These are phyloP conservation scores for Anastrepha obliqua DNA, from an alignment of 1,140 invertebrate species.

Conservation along the genomic window DNA sequence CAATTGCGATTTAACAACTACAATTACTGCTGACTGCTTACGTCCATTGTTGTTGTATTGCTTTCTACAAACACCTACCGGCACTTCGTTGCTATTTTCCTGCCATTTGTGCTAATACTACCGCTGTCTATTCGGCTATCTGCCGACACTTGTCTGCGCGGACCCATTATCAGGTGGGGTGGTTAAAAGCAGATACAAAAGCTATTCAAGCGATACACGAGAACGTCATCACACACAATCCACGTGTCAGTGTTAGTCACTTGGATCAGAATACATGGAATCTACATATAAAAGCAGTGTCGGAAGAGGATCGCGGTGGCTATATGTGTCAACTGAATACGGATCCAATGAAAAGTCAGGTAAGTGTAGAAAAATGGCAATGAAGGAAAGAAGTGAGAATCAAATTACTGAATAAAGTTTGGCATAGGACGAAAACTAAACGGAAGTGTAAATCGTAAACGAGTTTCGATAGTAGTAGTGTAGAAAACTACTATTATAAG, in stretches of 20 bases:
- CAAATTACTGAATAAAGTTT: not conserved
- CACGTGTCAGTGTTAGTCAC: constrained; percentile 86
- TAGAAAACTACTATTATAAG: too few species aligned
- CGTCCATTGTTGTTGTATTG: constrained; percentile 29
- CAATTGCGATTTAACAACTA: constrained; percentile 51
- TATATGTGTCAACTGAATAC: constrained; percentile 87
- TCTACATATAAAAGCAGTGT: constrained; percentile 87
- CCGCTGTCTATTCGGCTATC: not conserved
- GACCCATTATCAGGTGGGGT: constrained; percentile 81
- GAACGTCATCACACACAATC: constrained; percentile 91
- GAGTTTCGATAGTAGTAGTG: too few species aligned
- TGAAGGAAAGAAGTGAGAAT: not conserved
- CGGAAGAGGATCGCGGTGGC: constrained; percentile 87
- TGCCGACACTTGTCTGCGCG: constrained; percentile 22
- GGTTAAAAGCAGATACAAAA: constrained; percentile 91
- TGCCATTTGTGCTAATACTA: not conserved
- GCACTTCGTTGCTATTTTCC: not conserved
- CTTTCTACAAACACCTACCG: not conserved
- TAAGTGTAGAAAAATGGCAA: constrained; percentile 69
- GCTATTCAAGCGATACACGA: constrained; percentile 92
- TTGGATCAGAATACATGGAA: constrained; percentile 88
- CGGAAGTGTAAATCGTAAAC: too few species aligned
- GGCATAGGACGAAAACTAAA: too few species aligned
- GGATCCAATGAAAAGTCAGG: constrained; percentile 89
- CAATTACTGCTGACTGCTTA: constrained; percentile 36